Evolutionary conservation across 2,888 invertebrate species (phyloP), one percentile per base, ranked within the genome.

Genomic region (Drosophila meridiana): DNA sequence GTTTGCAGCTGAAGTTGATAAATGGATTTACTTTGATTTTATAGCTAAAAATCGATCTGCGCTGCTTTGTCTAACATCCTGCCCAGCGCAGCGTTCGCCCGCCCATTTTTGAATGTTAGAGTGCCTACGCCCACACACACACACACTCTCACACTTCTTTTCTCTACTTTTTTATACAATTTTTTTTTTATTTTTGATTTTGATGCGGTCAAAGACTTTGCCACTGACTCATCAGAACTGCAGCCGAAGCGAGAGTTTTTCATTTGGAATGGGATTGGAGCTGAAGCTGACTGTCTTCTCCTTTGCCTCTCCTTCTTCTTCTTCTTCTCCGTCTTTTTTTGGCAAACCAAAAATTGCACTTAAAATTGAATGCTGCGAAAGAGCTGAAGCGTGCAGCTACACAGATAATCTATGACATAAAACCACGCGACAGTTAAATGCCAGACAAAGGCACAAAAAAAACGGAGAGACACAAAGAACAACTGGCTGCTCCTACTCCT

Each of bases 11-110:
- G 85, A 86, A 90, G 85, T 86, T 86, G 85, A 86, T 88, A 86
- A 86, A 86, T 86, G 85, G 89, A 77, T 88, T 90, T 88, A 78
- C 83, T 88, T 86, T 76, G 83, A 89, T 89, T 89, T 89, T 84
- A 78, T 76, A 87, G 87, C 89, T 70, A 67, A 87, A 84, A 85
- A 89, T 87, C 87, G 89, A 89, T 78, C 77, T 60, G 48, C 47
- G n/a, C 52, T 55, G 47, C 68, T 60, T 53, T 66, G 57, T 65
- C 66, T 65, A n/a, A 28, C 50, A 50, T 36, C 47, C 66, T 40
- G n/a, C 26, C 30, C 48, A 8, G 61, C 52, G 9, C 11, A 62
- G 56, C 58, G 64, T 47, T 69, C 55, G 58, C 52, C 47, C 76
- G 55, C 28, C 55, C 28, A 55, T 40, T 76, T 78, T 78, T 76